These are phyloP conservation scores for Acipenser transmontanus DNA, from an alignment of 2,797 vertebrate species.

Conservation along the genomic window DNA sequence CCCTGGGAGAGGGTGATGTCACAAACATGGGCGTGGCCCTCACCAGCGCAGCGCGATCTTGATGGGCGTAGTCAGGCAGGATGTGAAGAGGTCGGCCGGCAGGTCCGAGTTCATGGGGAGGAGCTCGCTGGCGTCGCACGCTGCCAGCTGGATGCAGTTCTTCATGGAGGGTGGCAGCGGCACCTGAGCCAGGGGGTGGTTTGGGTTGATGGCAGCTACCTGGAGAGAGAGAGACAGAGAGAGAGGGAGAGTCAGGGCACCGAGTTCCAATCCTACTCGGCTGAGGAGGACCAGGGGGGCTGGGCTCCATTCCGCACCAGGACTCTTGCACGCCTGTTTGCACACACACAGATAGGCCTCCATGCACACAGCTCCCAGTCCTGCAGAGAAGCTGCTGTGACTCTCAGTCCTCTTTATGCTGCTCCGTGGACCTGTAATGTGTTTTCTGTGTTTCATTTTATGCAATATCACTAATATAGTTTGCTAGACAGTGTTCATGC, in stretches of 20 bases:
- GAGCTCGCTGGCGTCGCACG: conserved; percentile 87
- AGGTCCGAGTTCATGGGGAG: conserved; percentile 96
- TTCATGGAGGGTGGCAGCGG: conserved; percentile 95
- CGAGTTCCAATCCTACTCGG: background rate
- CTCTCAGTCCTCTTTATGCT: too few relatives aligned
- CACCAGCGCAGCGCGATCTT: conserved; percentile 94
- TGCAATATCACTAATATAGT: too few relatives aligned
- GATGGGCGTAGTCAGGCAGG: conserved; percentile 95
- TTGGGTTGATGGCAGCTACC: conserved; percentile 96
- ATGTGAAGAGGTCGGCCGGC: conserved; percentile 93
- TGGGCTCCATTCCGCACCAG: too few relatives aligned
- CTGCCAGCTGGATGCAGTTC: conserved; percentile 96
- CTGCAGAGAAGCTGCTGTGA: too few relatives aligned
- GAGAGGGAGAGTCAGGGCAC: background rate
- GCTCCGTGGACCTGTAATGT: too few relatives aligned
- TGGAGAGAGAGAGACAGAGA: conserved; percentile 31
- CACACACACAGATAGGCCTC: too few relatives aligned
- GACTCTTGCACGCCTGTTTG: too few relatives aligned
- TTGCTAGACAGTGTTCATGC: too few relatives aligned
- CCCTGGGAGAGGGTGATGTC: too few relatives aligned
- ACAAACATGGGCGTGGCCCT: conserved; percentile 24
- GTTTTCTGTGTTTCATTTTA: too few relatives aligned
- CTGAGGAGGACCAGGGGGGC: background rate
- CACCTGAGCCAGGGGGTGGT: conserved; percentile 93
- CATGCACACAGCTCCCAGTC: too few relatives aligned